phyloP scores from a whole-genome alignment of 2,888 invertebrate species.

The Erpobdella octoculata region DNA sequence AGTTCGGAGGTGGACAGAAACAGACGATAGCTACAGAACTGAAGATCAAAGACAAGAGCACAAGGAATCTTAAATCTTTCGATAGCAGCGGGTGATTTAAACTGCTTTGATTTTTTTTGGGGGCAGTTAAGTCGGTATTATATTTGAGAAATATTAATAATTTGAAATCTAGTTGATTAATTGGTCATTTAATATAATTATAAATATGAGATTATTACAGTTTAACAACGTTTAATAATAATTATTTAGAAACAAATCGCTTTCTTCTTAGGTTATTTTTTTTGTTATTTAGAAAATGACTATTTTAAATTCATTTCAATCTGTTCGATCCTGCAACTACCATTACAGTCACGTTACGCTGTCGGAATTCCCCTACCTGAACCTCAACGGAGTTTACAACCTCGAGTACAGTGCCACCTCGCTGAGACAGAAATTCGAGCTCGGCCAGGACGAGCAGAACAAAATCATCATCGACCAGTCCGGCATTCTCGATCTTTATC shows the following conservation, averaged over 20 bases:
- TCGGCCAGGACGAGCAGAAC: neutral
- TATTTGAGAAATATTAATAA: neutral
- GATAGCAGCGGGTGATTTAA: constrained; percentile 30
- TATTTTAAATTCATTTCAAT: too few relatives aligned
- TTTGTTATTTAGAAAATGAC: too few relatives aligned
- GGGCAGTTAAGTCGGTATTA: neutral
- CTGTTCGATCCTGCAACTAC: too few relatives aligned
- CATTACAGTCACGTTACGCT: neutral
- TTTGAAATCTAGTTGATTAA: neutral
- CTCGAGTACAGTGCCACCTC: neutral
- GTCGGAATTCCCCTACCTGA: neutral
- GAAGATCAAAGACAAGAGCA: constrained; percentile 31
- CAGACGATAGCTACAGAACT: constrained; percentile 31
- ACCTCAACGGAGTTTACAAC: neutral
- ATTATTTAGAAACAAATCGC: neutral
- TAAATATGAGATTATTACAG: neutral
- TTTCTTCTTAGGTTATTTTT: too few relatives aligned
- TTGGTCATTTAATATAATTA: neutral
- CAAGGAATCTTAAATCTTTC: constrained; percentile 26
- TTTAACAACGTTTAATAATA: neutral
- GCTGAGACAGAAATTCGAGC: neutral
- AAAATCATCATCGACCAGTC: neutral
- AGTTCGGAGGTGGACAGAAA: constrained; percentile 9
- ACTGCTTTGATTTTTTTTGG: too few relatives aligned
- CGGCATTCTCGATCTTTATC: neutral